Conservation (phyloP, 1,140 invertebrate species). For the Mya arenaria region DNA sequence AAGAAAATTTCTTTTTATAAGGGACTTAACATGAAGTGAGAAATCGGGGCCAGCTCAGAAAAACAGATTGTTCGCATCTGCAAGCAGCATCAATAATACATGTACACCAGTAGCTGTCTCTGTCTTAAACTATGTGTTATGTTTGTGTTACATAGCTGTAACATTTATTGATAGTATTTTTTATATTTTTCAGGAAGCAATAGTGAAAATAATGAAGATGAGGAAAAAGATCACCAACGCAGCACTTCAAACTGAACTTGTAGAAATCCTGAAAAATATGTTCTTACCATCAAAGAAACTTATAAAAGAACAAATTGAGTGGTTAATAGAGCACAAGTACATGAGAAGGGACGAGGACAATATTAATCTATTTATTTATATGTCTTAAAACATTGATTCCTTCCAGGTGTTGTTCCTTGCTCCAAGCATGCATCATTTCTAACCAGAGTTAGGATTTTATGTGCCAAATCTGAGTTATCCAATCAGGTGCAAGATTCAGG, state of each 20-base stretch:
- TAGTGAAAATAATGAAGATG: conserved; percentile 99
- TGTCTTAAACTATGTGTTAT: too few species aligned
- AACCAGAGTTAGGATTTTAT: neutral
- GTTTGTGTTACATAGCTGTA: too few species aligned
- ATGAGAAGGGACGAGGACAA: conserved; percentile 98
- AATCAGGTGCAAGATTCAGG: too few species aligned
- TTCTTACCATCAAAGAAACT: conserved; percentile 99
- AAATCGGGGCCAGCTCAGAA: too few species aligned
- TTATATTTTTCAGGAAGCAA: conserved; percentile 95
- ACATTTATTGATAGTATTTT: too few species aligned
- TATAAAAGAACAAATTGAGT: conserved; percentile 99
- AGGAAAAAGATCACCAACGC: conserved; percentile 96
- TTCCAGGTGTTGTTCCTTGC: neutral
- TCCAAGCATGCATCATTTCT: neutral
- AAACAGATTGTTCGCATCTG: too few species aligned
- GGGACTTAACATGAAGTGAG: too few species aligned
- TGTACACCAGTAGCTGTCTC: too few species aligned
- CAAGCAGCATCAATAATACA: too few species aligned
- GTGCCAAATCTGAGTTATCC: neutral
- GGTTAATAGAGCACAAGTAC: conserved; percentile 99
- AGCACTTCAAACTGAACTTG: conserved; percentile 96
- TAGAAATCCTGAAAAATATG: conserved; percentile 99
- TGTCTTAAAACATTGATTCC: conserved; percentile 86
- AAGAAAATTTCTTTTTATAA: too few species aligned
- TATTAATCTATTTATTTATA: conserved; percentile 99